Evolutionary conservation across 2,113 vertebrate species (phyloP).

Genomic region (Pedetes capensis): DNA sequence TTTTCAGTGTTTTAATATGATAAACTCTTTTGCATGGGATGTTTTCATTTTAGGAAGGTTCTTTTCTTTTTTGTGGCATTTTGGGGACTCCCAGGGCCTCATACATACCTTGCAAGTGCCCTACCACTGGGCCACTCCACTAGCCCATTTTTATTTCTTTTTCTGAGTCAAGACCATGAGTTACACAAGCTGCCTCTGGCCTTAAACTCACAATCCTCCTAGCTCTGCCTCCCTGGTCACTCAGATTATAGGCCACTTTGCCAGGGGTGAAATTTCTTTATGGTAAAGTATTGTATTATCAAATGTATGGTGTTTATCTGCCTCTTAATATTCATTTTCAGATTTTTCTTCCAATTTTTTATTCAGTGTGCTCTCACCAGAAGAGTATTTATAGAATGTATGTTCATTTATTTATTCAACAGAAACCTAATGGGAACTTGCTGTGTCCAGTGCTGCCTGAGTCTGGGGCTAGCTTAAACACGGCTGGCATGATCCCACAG

Average conservation of each 20-base stretch:
- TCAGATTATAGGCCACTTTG: too few relatives aligned
- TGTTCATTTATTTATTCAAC: not conserved
- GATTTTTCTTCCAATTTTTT: not conserved
- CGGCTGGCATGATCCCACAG: too few relatives aligned
- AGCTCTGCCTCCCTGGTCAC: too few relatives aligned
- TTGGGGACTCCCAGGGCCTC: too few relatives aligned
- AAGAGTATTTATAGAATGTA: not conserved
- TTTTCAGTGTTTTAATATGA: slow-evolving; percentile 3
- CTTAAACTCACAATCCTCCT: too few relatives aligned
- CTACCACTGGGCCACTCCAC: too few relatives aligned
- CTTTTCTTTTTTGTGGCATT: too few relatives aligned
- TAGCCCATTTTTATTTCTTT: too few relatives aligned
- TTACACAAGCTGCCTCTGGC: too few relatives aligned
- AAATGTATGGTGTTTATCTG: not conserved
- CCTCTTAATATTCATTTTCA: not conserved
- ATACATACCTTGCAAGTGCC: too few relatives aligned
- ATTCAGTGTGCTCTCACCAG: not conserved
- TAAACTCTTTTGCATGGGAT: not conserved
- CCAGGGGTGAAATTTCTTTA: not conserved
- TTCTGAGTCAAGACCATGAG: too few relatives aligned
- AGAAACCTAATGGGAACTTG: not conserved
- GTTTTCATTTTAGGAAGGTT: not conserved
- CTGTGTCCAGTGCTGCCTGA: accelerated
- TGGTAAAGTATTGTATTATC: not conserved
- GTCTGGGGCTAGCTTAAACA: not conserved